Evolutionary conservation across 2,888 invertebrate genomes (phyloP), one percentile per base, ranked within the genome.

Genomic region (Piscicola geometra): DNA sequence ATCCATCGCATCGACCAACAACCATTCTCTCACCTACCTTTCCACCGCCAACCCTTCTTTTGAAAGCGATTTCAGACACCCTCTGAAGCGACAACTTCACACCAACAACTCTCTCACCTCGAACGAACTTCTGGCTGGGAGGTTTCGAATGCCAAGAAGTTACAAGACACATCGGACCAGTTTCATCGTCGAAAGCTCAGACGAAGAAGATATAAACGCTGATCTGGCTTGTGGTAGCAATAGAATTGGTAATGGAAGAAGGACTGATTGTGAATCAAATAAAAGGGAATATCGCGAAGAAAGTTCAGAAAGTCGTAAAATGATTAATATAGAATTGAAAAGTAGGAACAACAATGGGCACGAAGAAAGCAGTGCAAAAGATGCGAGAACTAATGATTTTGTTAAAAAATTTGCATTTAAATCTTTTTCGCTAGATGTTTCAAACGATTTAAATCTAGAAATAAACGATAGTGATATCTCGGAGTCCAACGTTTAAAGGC

Each of bases 391-490:
- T 15, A 15, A 15, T 15, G 41, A 41, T 41, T 9, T 9, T 15
- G 15, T 15, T 15, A 41, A 41, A 41, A 15, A 41, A 9, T 41
- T 41, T 9, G n/a, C n/a, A 3, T 56, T 21, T 5, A 5, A 56
- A 5, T 18, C 9, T 5, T 18, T 18, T 56, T 56, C 60, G n/a
- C 5, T 25, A 56, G 60, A 56, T 25, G 60, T 18, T 21, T 56
- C 25, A n/a, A 56, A 56, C 21, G 21, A 25, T 56, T 25, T 56
- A 5, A 56, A 56, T n/a, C 25, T 56, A 3, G 25, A 56, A 56
- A 56, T 56, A 15, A 56, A 56, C 25, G 60, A 56, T 56, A 56
- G 60, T 56, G 60, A 56, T 25, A 56, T 56, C 21, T 56, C 60
- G 3, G 60, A 56, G 25, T 56, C 60, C 21, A 56, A 56, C 25